Evolutionary conservation across 2,888 invertebrate species (phyloP), one percentile per base, ranked within the genome.

Genomic region (Cartodere bifasciata): DNA sequence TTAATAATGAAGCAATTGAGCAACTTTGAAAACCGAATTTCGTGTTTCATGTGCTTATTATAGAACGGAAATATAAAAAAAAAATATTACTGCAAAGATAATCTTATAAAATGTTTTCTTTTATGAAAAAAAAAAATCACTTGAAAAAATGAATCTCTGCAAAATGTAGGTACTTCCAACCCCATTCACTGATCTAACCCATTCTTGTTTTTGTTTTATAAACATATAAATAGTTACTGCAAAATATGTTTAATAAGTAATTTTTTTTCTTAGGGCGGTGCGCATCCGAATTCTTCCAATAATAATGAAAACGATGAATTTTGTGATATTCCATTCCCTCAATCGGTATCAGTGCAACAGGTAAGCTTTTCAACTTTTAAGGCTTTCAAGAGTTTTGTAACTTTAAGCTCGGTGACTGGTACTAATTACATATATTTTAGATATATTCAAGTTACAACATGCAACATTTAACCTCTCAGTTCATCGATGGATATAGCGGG

Each of bases 391-490:
- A 7, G 9, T 9, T 17, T 17, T 17, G 9, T 9, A 17, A 17
- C 20, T 9, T 6, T 10, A n/a, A 26, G 7, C 13, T 25, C 23
- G 16, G 22, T 23, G 4, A 11, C 22, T 28, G 15, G 13, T 26
- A 10, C 14, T 48, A 46, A 41, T 45, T 46, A 23, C 11, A 13
- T 30, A 36, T 35, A 34, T 49, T 48, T 34, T 52, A 68, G 69
- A 61, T 64, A 46, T 72, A 63, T 57, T 58, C 64, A 44, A 68
- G 70, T 47, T 75, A 70, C 56, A 71, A 74, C 60, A 65, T 65
- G 47, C 72, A 73, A 55, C 66, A 71, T 54, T 63, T 73, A 58
- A 66, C 69, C 14, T 64, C 70, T 36, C 67, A 65, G 42, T 70
- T 70, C 50, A 67, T 68, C 40, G 71, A 72, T 44, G 67, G 65